Base-by-base conservation (phyloP, 2,797 vertebrate genomes). In the Squalus acanthias region DNA sequence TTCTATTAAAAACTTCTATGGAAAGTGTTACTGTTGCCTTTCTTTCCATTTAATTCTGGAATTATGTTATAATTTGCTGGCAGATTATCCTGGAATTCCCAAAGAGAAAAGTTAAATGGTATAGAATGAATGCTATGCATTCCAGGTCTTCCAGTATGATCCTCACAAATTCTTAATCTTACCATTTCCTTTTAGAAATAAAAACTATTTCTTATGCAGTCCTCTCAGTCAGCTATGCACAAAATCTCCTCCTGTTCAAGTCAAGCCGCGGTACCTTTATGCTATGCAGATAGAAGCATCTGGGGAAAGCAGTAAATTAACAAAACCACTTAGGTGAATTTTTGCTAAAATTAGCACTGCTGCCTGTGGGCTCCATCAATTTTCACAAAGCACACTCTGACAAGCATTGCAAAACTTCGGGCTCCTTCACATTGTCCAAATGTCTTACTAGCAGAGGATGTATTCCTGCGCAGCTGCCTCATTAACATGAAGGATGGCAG, bases 311-410 rank as follows among this genome's bases (percentile, higher is more conserved):
- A 82, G 98, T 98, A 98, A 98, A 98, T 98, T 96, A 98, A 97
- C 98, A 98, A 98, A 98, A 98, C 98, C 98, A 98, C 98, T 98
- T 96, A 98, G 97, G 97, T 98, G 98, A 98, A 98, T 98, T 65
- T 98, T 98, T 97, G 98, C 98, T 97, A 98, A 98, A 97, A 98
- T 98, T 98, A 98, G 98, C 97, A 97, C 97, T 97, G 97, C 97
- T 97, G 98, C 97, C 98, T 97, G 96, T 97, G 97, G 98, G 97
- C 98, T 98, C 97, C 97, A 97, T 97, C 98, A 97, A 97, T 98
- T 98, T 97, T 98, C 97, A 98, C 96, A 97, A 97, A 98, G 97
- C 97, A 97, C 97, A 98, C 98, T 98, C 97, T 98, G 97, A 98
- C 98, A 98, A 97, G 39, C 13, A 29, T 29, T 33, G 63, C 29